Base-by-base conservation (phyloP, 2,888 invertebrate genomes). In the Tachystola acroxantha region DNA sequence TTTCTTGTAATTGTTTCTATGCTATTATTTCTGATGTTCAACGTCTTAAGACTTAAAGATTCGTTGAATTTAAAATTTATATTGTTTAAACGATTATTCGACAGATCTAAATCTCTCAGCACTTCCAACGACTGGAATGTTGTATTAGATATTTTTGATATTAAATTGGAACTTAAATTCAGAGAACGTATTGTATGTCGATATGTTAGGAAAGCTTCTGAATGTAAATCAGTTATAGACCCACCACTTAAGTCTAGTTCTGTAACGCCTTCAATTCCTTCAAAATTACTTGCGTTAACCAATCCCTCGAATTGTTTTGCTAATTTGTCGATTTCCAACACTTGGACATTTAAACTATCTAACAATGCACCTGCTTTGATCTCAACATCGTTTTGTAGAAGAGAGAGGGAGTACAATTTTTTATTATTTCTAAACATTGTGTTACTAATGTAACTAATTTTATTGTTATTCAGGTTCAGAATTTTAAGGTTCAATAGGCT, bases 381-480 rank as follows among this genome's bases (percentile, higher is more conserved):
- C 12, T 9, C 25, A 24, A 43, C 36, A 27, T n/a, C 11, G n/a
- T 27, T 27, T 11, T 27, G 10, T 27, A 6, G 7, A 27, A 27
- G 27, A 27, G 11, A 11, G 2, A 27, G 27, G 10, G 7, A 27
- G 11, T 12, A 6, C 11, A 27, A 10, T 1, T 11, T 1, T 3
- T 7, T 27, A 27, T 27, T 27, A 12, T 27, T 11, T 1, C 1
- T 27, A 6, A 27, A 10, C 5, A 11, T 2, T 11, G 27, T 27
- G 10, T 27, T 27, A 7, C 1, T 6, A 7, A 27, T 11, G 7
- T 38, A 19, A 12, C 27, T 13, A 10, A 43, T 34, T 25, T 27
- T 3, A 29, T 43, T 43, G 14, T 40, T 7, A 32, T 38, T 40
- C 19, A 48, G 30, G 10, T 45, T 33, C 3, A 48, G 9, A n/a